Evolutionary conservation across 2,113 vertebrate genomes (phyloP), one percentile per base, ranked within the genome.

Genomic region (Seriola dumerili): DNA sequence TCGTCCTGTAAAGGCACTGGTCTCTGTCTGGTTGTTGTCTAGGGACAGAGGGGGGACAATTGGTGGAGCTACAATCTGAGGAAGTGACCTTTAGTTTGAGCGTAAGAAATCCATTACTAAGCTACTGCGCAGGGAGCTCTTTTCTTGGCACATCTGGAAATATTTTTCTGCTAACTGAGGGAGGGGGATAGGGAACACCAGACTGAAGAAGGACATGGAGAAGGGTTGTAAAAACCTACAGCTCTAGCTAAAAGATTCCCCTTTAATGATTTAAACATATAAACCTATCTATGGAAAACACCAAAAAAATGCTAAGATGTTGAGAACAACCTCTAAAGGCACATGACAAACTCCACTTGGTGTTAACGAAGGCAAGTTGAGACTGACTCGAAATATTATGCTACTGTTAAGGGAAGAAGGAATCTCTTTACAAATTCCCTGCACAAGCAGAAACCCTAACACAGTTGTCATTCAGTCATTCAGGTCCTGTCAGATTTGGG

Each of bases 91-190:
- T 91, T 92, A 68, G 81, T 85, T 80, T 32, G 58, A 72, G 73
- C 5, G 75, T 85, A 85, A 40, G 38, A 85, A 89, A 90, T 75
- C 73, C 78, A 88, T 88, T 86, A 80, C 57, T 29, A 58, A 86
- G 88, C 91, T 90, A 89, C 90, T 89, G 88, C 79, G 42, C 71
- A 85, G 81, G 87, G 86, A 92, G 80, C 83, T 72, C 48, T 83
- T 77, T 89, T 59, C 84, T 78, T 48, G 79, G 85, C 89, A 93
- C 94, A 95, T 94, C 94, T 94, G 94, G 94, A 94, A 95, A 89
- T 90, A 78, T 91, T 95, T 94, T 91, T 61, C 76, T 70, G 73
- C 54, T 85, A 87, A 94, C 70, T 80, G 70, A 25, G 82, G 84
- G 83, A 6, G 58, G 85, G 69, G 72, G 80, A 70, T 67, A 63